phyloP scores from a whole-genome alignment of 1,140 invertebrate genomes.

The Paraescarpia echinospica region DNA sequence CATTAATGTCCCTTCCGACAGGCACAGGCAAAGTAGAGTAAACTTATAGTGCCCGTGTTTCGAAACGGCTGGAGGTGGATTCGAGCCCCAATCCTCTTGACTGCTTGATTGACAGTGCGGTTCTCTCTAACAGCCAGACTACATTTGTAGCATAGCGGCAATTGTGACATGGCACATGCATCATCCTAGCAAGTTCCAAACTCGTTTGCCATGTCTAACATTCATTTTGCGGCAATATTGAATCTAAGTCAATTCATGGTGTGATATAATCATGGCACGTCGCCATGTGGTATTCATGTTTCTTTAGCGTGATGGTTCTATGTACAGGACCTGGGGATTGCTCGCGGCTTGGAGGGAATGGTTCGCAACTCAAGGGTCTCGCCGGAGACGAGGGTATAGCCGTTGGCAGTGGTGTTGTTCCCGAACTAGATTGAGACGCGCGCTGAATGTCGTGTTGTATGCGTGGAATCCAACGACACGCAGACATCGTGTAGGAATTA shows the following conservation, averaged over 20 bases:
- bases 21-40: too few species aligned
- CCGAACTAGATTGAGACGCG: neutral
- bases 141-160: too few species aligned
- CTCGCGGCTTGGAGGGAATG: neutral
- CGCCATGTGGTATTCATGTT: neutral
- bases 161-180: too few species aligned
- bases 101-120: too few species aligned
- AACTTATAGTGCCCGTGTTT: too few species aligned
- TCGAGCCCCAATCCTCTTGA: too few species aligned
- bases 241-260: neutral
- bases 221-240: neutral
- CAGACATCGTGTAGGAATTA: neutral
- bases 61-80: too few species aligned
- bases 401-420: neutral
- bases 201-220: neutral
- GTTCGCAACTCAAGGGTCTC: neutral
- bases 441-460: neutral
- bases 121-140: too few species aligned
- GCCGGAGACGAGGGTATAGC: neutral
- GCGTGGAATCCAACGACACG: neutral
- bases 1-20: too few species aligned
- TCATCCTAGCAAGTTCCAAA: neutral
- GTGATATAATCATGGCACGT: neutral
- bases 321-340: neutral
- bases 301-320: neutral